phyloP scores from a whole-genome alignment of 2,888 invertebrate genomes.

The Cheilosia pagana region DNA sequence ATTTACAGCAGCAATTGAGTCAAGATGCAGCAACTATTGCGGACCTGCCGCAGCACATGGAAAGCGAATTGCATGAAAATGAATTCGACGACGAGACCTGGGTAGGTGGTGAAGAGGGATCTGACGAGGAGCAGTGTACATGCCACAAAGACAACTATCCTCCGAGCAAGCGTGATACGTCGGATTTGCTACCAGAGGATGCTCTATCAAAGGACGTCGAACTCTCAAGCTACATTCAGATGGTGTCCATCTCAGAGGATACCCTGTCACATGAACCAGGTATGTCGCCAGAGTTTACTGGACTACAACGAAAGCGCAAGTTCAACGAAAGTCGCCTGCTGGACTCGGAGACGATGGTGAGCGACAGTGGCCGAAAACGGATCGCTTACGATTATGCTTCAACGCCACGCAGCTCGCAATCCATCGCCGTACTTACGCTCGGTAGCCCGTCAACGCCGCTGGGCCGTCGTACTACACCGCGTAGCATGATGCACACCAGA shows the following conservation, averaged over 20 bases:
- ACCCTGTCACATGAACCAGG: slow-evolving; percentile 74
- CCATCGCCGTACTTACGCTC: slow-evolving; percentile 49
- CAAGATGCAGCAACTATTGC: slow-evolving; percentile 24
- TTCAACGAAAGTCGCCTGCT: slow-evolving; percentile 81
- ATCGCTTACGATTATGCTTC: slow-evolving; percentile 82
- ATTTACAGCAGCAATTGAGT: slow-evolving; percentile 42
- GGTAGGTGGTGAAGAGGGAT: slow-evolving; percentile 83
- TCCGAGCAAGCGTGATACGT: slow-evolving; percentile 79
- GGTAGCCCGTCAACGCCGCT: slow-evolving; percentile 77
- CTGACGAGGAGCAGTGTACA: slow-evolving; percentile 83
- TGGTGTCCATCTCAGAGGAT: slow-evolving; percentile 80
- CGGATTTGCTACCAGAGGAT: slow-evolving; percentile 76
- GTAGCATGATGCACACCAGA: slow-evolving; percentile 88
- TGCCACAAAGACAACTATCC: slow-evolving; percentile 81
- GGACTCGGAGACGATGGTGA: slow-evolving; percentile 73
- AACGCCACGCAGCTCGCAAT: slow-evolving; percentile 80
- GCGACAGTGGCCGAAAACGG: slow-evolving; percentile 80
- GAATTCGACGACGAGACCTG: slow-evolving; percentile 80
- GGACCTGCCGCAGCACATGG: slow-evolving; percentile 68
- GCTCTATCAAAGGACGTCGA: slow-evolving; percentile 78
- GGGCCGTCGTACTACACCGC: slow-evolving; percentile 81
- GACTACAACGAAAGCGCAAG: slow-evolving; percentile 82
- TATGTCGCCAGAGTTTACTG: slow-evolving; percentile 70
- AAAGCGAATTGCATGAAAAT: slow-evolving; percentile 75
- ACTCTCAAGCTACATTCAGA: slow-evolving; percentile 79